phyloP scores from a whole-genome alignment of 2,888 invertebrate species.

The Allolobophora icterica region DNA sequence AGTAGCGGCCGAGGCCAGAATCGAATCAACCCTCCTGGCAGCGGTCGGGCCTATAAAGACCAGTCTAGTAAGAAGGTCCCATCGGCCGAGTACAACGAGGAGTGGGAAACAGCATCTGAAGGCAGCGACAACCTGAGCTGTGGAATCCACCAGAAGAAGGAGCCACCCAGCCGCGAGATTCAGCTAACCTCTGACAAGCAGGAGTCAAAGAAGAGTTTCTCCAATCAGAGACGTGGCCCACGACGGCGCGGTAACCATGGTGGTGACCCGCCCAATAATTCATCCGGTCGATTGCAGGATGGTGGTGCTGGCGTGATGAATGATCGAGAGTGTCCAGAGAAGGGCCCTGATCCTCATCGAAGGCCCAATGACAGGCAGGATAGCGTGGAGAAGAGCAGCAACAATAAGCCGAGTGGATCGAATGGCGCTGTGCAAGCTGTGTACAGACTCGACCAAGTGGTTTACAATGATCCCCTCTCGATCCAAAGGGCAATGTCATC shows the following conservation, averaged over 20 bases:
- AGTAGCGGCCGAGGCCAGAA: slow-evolving; percentile 21
- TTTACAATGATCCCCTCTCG: slow-evolving; percentile 68
- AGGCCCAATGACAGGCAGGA: slow-evolving; percentile 18
- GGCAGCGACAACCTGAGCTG: slow-evolving; percentile 72
- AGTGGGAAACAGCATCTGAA: slow-evolving; percentile 82
- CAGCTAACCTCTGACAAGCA: slow-evolving; percentile 49
- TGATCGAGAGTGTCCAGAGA: background rate
- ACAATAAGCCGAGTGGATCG: background rate
- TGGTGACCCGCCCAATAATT: background rate
- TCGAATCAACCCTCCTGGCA: background rate
- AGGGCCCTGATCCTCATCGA: background rate
- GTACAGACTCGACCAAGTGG: slow-evolving; percentile 70
- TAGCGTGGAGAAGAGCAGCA: background rate
- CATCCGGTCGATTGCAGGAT: slow-evolving; percentile 46
- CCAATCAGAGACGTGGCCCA: slow-evolving; percentile 63
- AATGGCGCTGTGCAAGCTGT: slow-evolving; percentile 54
- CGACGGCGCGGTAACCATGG: slow-evolving; percentile 58
- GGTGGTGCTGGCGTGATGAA: slow-evolving; percentile 54
- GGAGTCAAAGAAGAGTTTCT: slow-evolving; percentile 62
- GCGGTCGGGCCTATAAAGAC: slow-evolving; percentile 51
- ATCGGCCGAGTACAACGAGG: slow-evolving; percentile 58
- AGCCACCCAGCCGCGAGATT: slow-evolving; percentile 46
- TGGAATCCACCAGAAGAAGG: slow-evolving; percentile 38
- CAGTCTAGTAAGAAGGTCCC: slow-evolving; percentile 63
- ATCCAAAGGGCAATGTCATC: slow-evolving; percentile 66